phyloP scores from a whole-genome alignment of 2,797 vertebrate genomes.

The Acanthopagrus latus region DNA sequence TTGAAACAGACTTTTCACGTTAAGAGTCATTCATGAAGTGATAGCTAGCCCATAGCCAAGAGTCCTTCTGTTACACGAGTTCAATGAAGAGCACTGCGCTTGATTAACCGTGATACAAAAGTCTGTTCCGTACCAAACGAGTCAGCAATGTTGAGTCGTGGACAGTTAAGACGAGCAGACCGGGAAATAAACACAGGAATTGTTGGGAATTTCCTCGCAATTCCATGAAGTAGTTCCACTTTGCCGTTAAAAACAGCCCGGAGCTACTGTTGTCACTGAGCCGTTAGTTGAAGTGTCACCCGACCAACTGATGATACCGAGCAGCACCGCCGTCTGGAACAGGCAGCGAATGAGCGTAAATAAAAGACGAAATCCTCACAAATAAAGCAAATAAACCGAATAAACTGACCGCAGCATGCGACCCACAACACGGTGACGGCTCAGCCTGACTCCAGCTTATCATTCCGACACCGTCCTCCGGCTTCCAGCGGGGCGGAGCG shows the following conservation, averaged over 20 bases:
- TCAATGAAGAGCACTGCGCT: slow-evolving; percentile 2
- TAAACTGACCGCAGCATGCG: neutral
- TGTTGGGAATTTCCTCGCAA: neutral
- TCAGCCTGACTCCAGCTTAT: slow-evolving; percentile 20
- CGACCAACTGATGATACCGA: slow-evolving; percentile 32
- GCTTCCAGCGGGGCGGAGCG: slow-evolving; percentile 69
- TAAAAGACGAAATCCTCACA: neutral
- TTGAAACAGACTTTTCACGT: neutral
- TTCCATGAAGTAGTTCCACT: slow-evolving; percentile 7
- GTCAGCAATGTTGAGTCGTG: neutral
- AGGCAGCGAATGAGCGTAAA: neutral
- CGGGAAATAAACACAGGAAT: neutral
- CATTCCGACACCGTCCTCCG: slow-evolving; percentile 56
- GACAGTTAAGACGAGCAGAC: neutral
- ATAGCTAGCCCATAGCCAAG: slow-evolving; percentile 8
- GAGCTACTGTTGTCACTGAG: slow-evolving; percentile 4
- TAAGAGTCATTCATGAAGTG: slow-evolving; percentile 9
- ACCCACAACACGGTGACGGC: neutral
- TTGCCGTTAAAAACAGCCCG: neutral
- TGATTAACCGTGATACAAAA: neutral
- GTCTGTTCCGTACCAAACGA: neutral
- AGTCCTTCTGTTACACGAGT: slow-evolving; percentile 9
- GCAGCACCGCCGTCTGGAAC: neutral
- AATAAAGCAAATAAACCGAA: neutral
- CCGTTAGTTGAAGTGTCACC: slow-evolving; percentile 35